Conservation (phyloP, 2,888 invertebrate species). For the Epinotia brunnichana region DNA sequence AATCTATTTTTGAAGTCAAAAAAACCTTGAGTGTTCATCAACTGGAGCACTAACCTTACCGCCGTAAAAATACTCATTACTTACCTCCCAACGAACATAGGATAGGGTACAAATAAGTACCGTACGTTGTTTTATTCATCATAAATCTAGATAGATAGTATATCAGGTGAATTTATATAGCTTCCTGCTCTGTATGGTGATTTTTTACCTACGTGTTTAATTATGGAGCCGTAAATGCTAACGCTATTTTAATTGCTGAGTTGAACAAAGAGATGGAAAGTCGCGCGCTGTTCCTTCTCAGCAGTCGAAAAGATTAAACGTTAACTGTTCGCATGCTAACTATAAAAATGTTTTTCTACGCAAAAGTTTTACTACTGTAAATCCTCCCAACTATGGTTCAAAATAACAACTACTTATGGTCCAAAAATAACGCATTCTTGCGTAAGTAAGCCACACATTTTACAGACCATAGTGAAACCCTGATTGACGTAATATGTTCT, state of each 20-base stretch:
- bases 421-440: too few relatives aligned
- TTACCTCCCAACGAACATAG: not conserved
- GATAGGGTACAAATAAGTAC: too few relatives aligned
- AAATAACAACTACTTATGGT: too few relatives aligned
- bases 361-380: not conserved
- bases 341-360: not conserved
- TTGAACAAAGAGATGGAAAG: slow-evolving; percentile 18
- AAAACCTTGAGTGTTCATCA: too few relatives aligned
- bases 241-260: not conserved
- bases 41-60: not conserved
- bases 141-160: too few relatives aligned
- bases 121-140: not conserved
- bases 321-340: slow-evolving; percentile 7
- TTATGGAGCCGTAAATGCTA: slow-evolving; percentile 2
- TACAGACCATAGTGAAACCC: too few relatives aligned
- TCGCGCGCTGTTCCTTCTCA: too few relatives aligned
- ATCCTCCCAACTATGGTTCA: too few relatives aligned
- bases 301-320: too few relatives aligned
- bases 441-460: too few relatives aligned
- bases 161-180: not conserved
- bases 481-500: too few relatives aligned
- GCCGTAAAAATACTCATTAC: slow-evolving; percentile 7
- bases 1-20: too few relatives aligned
- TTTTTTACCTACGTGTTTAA: not conserved
- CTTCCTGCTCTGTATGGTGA: not conserved